Conservation (phyloP, 2,888 invertebrate genomes). For the Hydrotaea diabolus region DNA sequence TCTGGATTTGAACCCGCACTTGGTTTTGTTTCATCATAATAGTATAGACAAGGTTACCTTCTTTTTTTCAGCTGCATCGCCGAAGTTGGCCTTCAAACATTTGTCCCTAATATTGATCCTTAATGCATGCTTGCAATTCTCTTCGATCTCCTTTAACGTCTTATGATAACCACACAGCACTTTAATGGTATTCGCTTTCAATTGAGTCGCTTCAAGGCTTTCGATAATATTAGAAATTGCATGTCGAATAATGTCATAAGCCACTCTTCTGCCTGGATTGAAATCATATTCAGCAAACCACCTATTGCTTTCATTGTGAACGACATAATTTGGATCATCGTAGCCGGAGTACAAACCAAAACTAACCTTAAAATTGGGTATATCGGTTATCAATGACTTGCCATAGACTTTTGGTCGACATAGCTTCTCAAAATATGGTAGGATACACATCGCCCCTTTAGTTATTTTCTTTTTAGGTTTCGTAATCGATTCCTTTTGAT, state of each 20-base stretch:
- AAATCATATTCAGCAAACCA: conserved; percentile 69
- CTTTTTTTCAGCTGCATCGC: conserved; percentile 1
- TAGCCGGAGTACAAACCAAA: conserved; percentile 58
- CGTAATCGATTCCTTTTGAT: background rate
- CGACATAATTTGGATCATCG: conserved; percentile 58
- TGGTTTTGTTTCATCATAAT: too few species aligned
- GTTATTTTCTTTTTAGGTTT: background rate
- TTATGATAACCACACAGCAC: conserved; percentile 69
- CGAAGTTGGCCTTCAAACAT: conserved; percentile 46
- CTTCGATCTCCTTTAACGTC: conserved; percentile 63
- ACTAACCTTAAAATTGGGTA: conserved; percentile 56
- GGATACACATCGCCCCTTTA: background rate
- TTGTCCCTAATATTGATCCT: conserved; percentile 53
- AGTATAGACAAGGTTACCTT: too few species aligned
- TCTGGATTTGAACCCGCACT: too few species aligned
- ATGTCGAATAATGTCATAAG: conserved; percentile 52
- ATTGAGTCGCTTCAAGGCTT: background rate
- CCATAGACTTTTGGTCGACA: conserved; percentile 62
- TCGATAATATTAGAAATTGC: conserved; percentile 56
- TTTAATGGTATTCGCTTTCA: background rate
- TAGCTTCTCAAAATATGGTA: conserved; percentile 71
- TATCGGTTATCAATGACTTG: conserved; percentile 48
- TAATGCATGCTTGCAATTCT: conserved; percentile 61
- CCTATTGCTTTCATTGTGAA: conserved; percentile 68
- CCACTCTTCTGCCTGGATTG: conserved; percentile 49